Conservation (phyloP, 1,140 invertebrate species). For the Pseudomyrmex cubaensis region DNA sequence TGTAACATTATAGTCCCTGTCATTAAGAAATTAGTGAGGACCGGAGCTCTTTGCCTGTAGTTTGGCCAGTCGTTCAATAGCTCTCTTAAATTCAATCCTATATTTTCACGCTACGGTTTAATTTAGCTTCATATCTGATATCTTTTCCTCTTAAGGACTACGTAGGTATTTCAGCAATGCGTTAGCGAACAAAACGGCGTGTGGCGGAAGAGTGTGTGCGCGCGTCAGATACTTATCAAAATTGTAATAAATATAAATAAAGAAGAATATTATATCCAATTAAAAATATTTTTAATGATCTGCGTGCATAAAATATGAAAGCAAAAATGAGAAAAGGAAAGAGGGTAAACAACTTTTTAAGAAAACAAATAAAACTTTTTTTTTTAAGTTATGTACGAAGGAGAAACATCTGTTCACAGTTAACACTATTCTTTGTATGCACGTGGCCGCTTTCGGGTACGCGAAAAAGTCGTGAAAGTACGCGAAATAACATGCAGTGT, state of each 20-base stretch:
- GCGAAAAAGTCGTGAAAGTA: slow-evolving; percentile 48
- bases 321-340: not conserved
- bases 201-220: not conserved
- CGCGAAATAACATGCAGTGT: slow-evolving; percentile 13
- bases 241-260: not conserved
- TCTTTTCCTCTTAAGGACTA: not conserved
- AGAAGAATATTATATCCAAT: not conserved
- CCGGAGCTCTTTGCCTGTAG: slow-evolving; percentile 31
- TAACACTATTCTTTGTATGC: slow-evolving; percentile 38
- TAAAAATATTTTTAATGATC: not conserved
- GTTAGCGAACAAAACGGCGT: slow-evolving; percentile 11
- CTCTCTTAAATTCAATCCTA: slow-evolving; percentile 9
- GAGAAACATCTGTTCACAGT: slow-evolving; percentile 30
- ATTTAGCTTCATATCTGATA: slow-evolving; percentile 10
- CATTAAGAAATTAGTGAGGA: slow-evolving; percentile 74
- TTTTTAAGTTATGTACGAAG: not conserved
- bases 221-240: not conserved
- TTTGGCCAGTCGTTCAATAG: slow-evolving; percentile 6
- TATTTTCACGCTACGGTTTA: slow-evolving; percentile 20
- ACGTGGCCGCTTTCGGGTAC: slow-evolving; percentile 45
- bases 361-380: not conserved
- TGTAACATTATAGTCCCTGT: slow-evolving; percentile 77
- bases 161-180: not conserved
- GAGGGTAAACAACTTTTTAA: not conserved
- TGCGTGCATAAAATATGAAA: not conserved